Percentiles rank a stretch among this genome's conserved stretches.
Evolutionary conservation across 2,113 vertebrate genomes (phyloP).

Genomic region (Odocoileus hemionus): DNA sequence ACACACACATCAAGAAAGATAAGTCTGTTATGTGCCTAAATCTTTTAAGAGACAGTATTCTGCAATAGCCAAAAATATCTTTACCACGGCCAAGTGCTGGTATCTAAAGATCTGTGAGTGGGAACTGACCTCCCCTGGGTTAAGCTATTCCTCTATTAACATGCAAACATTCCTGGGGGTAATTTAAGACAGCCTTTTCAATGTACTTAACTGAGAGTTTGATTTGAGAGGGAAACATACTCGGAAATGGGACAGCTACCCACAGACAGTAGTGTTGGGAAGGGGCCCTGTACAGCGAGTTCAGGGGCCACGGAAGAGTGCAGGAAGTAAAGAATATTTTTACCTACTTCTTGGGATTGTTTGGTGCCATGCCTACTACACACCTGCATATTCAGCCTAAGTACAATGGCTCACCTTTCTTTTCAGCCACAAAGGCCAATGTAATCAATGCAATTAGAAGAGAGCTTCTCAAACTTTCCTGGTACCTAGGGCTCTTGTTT

Average conservation of each 20-base stretch:
- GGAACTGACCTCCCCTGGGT: not conserved
- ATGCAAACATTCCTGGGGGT: not conserved
- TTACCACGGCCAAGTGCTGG: not conserved
- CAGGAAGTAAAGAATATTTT: not conserved
- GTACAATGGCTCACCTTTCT: not conserved
- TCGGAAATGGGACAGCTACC: not conserved
- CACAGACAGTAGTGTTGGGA: not conserved
- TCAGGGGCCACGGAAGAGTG: not conserved
- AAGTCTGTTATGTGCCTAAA: not conserved
- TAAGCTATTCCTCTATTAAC: not conserved
- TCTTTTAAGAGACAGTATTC: not conserved
- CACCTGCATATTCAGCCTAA: not conserved
- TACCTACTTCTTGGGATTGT: not conserved
- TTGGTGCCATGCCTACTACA: not conserved
- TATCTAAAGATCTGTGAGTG: not conserved
- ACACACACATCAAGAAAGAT: not conserved
- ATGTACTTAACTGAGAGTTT: not conserved
- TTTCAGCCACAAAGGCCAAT: not conserved
- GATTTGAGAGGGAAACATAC: not conserved
- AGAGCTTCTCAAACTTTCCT: not conserved
- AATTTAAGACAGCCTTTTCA: not conserved
- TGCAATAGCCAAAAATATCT: not conserved
- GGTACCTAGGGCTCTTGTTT: not conserved
- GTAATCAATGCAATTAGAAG: not conserved
- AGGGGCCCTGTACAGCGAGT: not conserved